Evolutionary conservation across 2,888 invertebrate genomes (phyloP), one percentile per base, ranked within the genome.

Genomic region (Agonum fuliginosum): DNA sequence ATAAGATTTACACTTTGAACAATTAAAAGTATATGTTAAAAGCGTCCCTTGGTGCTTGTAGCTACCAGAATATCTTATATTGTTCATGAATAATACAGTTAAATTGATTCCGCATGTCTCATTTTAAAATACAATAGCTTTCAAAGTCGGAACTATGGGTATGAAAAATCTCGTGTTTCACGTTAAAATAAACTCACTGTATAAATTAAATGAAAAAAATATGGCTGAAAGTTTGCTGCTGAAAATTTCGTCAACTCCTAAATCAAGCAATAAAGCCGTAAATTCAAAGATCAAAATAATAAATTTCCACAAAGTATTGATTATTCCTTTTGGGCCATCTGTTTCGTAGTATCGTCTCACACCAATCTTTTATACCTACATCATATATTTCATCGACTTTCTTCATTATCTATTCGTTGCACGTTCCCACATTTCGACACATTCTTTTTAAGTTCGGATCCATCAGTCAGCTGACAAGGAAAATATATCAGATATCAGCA

Each of bases 401-500:
- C 54, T 54, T 54, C 24, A 54, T 54, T 62, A 62, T 62, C 58
- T 17, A 62, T 62, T 62, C 58, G 27, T 62, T 62, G 30, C 58
- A 62, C 58, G 58, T 62, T 62, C 54, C 8, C 17, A 62, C 58
- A 46, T 62, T 30, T 62, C 58, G 58, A 62, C 58, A 30, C 58
- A 54, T 30, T 62, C 58, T 62, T 62, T 54, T 62, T 62, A 30
- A 62, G 58, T 62, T 62, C 6, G 17, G 12, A 14, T 62, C 30
- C 30, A 62, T 62, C 58, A 62, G 34, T 62, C 30, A 62, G 34
- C 58, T 62, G 58, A 62, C 58, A 30, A 27, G 30, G 17, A 62
- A 62, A 62, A 62, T 62, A 62, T 62, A 62, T 62, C 30, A 62
- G 30, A 62, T 62, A 62, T 62, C 58, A 62, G 58, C 58, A 62